Conservation (phyloP, 2,888 invertebrate species). For the Rhabditoides inermis region DNA sequence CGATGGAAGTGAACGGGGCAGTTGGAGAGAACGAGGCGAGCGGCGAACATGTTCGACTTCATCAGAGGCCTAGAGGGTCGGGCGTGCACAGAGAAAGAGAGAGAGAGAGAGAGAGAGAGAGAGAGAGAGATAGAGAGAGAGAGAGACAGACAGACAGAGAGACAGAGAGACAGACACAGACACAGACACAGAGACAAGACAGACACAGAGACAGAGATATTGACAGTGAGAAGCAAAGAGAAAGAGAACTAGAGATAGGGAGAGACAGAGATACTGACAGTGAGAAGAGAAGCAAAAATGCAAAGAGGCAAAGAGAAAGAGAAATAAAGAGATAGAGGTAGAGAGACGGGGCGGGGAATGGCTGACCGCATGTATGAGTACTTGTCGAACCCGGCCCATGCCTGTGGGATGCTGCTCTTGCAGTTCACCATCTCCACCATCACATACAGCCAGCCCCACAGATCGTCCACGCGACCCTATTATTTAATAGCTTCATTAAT, state of each 20-base stretch:
- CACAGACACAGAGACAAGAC: too few species aligned
- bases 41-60: constrained; percentile 11
- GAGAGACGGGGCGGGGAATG: background rate
- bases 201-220: too few species aligned
- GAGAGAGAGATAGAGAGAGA: too few species aligned
- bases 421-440: constrained; percentile 11
- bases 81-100: background rate
- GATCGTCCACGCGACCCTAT: constrained; percentile 10
- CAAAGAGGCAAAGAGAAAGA: too few species aligned
- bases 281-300: too few species aligned
- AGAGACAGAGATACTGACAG: too few species aligned
- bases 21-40: constrained; percentile 8
- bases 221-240: too few species aligned
- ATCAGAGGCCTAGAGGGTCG: constrained; percentile 6
- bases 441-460: constrained; percentile 16
- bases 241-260: too few species aligned
- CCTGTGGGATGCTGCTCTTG: constrained; percentile 3
- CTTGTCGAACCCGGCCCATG: constrained; percentile 8
- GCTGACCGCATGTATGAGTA: constrained; percentile 1
- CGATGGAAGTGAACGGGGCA: constrained; percentile 12
- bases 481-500: too few species aligned
- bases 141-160: background rate
- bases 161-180: too few species aligned
- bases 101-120: background rate
- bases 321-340: too few species aligned